Evolutionary conservation across 2,113 vertebrate species (phyloP).

Genomic region (Eclectus roratus): DNA sequence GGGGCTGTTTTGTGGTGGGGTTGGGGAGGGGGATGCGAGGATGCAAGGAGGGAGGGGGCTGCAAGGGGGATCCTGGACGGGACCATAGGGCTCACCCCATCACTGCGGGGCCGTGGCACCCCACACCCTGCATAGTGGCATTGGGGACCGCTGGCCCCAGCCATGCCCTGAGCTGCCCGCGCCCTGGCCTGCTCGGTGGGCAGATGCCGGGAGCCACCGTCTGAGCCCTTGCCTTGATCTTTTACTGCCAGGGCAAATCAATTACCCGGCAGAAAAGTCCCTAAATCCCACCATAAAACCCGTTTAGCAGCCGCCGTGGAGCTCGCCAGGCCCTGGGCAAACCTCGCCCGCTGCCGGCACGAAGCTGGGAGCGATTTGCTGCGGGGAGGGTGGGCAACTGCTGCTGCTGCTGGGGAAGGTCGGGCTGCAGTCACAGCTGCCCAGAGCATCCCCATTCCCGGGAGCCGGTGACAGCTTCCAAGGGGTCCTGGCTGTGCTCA

Average conservation of each 20-base stretch:
- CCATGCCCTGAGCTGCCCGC: fast-evolving
- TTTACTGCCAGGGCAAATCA: constrained; percentile 67
- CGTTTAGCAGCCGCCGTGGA: constrained; percentile 14
- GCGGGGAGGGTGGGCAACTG: neutral
- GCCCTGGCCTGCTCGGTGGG: neutral
- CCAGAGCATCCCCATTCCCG: neutral
- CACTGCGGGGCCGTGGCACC: fast-evolving
- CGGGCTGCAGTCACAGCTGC: fast-evolving
- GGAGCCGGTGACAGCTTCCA: neutral
- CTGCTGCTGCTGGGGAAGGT: neutral
- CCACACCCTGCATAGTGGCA: neutral
- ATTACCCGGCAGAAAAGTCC: constrained; percentile 63
- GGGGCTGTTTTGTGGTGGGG: constrained; percentile 58
- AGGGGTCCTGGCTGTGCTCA: neutral
- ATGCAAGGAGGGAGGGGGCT: constrained; percentile 30
- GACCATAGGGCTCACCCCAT: neutral
- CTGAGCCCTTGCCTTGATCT: constrained; percentile 60
- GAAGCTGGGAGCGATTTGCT: neutral
- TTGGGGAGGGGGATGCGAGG: constrained; percentile 9
- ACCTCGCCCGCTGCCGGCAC: neutral
- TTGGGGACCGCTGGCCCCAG: fast-evolving
- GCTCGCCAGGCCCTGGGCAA: constrained; percentile 20
- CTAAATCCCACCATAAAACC: constrained; percentile 69
- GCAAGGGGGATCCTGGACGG: neutral
- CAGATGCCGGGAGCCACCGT: constrained; percentile 20